Percentiles rank a stretch among this genome's conserved stretches.
Conservation (phyloP, 2,797 vertebrate species). For the Phrynocephalus vlangalii region DNA sequence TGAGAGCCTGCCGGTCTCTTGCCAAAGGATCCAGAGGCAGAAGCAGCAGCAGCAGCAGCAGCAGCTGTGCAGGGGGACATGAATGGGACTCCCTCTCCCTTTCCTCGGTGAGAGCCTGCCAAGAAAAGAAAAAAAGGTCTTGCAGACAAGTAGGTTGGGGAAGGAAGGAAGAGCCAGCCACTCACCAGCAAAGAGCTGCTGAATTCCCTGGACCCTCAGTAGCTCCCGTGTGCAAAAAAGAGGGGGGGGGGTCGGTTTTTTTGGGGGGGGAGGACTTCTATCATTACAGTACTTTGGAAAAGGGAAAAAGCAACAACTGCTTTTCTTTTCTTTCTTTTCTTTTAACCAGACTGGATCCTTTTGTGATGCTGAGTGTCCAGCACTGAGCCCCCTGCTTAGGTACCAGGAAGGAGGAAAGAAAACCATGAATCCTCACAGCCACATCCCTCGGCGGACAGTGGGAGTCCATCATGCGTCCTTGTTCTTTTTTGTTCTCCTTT, state of each 20-base stretch:
- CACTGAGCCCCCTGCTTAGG: conserved; percentile 32
- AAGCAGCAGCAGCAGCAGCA: conserved; percentile 10
- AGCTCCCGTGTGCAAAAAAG: background rate
- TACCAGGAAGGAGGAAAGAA: background rate
- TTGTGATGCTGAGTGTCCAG: conserved; percentile 31
- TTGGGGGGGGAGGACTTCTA: background rate
- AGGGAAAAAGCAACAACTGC: conserved; percentile 25
- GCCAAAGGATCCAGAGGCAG: conserved; percentile 39
- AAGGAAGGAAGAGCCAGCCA: conserved; percentile 36
- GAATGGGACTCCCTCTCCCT: conserved; percentile 47
- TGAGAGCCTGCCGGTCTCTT: conserved; percentile 31
- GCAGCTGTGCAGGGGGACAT: conserved; percentile 27
- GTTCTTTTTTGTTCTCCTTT: conserved; percentile 71
- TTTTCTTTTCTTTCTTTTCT: background rate
- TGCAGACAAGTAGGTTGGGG: conserved; percentile 59
- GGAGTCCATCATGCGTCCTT: conserved; percentile 33
- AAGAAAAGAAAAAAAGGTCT: conserved; percentile 35
- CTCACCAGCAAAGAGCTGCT: conserved; percentile 64
- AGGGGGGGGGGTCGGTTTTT: accelerated
- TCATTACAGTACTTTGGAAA: background rate
- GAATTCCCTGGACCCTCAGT: conserved; percentile 38
- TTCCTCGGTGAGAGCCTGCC: conserved; percentile 53
- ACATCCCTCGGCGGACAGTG: conserved; percentile 21
- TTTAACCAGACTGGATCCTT: conserved; percentile 15
- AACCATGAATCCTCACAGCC: conserved; percentile 64